A percentile compares a stretch with the other conserved stretches of the same genome.
phyloP scores from a whole-genome alignment of 2,797 vertebrate species.

The Tragelaphus eurycerus region DNA sequence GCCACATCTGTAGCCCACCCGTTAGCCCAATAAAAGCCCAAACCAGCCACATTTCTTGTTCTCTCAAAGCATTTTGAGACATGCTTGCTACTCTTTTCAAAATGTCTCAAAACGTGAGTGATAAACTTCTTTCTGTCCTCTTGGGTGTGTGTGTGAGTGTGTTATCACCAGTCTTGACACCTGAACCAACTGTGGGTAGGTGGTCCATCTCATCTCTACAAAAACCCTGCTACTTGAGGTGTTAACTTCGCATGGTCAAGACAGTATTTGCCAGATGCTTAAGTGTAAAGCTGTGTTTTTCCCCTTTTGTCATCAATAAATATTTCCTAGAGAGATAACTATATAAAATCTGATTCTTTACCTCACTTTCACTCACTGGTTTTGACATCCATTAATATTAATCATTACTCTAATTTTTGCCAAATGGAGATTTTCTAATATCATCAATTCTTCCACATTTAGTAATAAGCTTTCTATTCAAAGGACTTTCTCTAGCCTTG shows the following conservation, averaged over 20 bases:
- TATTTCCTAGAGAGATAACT: background rate
- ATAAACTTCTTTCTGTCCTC: background rate
- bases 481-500: background rate
- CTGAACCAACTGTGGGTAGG: background rate
- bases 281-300: background rate
- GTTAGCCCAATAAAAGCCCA: background rate
- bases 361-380: background rate
- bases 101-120: background rate
- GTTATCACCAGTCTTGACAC: background rate
- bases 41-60: background rate
- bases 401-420: background rate
- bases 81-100: background rate
- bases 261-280: background rate
- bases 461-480: constrained; percentile 15
- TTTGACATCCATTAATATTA: background rate
- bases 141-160: background rate
- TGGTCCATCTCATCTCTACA: background rate
- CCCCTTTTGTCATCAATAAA: background rate
- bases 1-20: background rate
- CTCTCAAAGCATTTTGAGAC: background rate
- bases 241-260: background rate
- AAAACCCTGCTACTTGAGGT: background rate
- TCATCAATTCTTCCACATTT: background rate
- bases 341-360: background rate
- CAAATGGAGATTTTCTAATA: constrained; percentile 14